These are phyloP conservation scores for Gasteruption jaculator DNA, from an alignment of 2,888 invertebrate genomes.

Conservation along the genomic window DNA sequence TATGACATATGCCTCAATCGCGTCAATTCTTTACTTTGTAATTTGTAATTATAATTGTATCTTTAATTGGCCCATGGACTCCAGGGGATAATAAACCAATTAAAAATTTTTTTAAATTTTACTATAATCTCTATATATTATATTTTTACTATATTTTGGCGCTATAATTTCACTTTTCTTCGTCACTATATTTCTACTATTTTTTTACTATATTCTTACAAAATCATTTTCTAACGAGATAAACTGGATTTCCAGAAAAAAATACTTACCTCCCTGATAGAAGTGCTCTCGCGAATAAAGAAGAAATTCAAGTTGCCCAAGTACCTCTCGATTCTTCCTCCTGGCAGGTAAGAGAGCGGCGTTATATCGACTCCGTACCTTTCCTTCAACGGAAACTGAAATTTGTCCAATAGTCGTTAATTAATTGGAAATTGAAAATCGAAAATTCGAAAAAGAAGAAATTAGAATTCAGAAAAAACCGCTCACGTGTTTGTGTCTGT, in stretches of 20 bases:
- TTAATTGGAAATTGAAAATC: conserved; percentile 3
- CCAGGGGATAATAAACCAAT: too few relatives aligned
- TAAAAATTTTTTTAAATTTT: too few relatives aligned
- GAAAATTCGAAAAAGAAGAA: conserved; percentile 1
- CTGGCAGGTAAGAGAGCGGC: conserved; percentile 74
- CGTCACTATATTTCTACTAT: too few relatives aligned
- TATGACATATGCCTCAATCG: too few relatives aligned
- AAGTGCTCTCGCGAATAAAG: conserved; percentile 92
- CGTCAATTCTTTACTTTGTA: too few relatives aligned
- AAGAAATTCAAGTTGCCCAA: conserved; percentile 90
- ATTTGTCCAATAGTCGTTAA: conserved; percentile 4
- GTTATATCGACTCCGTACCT: conserved; percentile 74
- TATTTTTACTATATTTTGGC: too few relatives aligned
- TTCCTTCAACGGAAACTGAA: conserved; percentile 52
- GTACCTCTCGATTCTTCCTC: conserved; percentile 73
- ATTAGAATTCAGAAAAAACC: conserved; percentile 2
- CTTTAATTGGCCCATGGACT: too few relatives aligned
- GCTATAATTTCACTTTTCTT: too few relatives aligned
- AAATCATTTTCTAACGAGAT: background rate
- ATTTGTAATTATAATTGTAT: too few relatives aligned
- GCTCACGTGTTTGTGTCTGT: conserved; percentile 45
- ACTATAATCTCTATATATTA: too few relatives aligned
- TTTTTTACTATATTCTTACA: too few relatives aligned
- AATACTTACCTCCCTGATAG: conserved; percentile 69
- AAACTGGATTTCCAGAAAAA: conserved; percentile 2